phyloP scores from a whole-genome alignment of 1,140 invertebrate species.

The Drosophila rhopaloa region DNA sequence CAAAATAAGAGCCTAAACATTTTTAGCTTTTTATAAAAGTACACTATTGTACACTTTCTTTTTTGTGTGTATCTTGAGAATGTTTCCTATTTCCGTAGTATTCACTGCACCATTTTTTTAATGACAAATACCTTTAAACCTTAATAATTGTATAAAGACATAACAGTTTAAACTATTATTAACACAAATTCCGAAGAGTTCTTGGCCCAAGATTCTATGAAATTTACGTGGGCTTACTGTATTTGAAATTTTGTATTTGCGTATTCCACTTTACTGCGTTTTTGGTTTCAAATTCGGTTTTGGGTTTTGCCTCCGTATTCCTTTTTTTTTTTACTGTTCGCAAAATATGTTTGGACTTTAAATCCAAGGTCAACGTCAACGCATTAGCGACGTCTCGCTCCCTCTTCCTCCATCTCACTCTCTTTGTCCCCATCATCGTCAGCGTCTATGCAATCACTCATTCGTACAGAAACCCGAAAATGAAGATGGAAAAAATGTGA shows the following conservation, averaged over 20 bases:
- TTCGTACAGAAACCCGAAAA: constrained; percentile 31
- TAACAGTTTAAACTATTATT: neutral
- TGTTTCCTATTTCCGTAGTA: too few species aligned
- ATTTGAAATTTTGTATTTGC: constrained; percentile 15
- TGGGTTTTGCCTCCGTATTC: constrained; percentile 25
- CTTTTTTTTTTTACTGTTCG: constrained; percentile 12
- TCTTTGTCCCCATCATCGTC: neutral
- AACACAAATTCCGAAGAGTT: neutral
- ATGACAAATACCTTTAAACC: too few species aligned
- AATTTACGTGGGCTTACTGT: constrained; percentile 7
- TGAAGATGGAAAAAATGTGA: constrained; percentile 14
- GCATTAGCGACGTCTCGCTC: constrained; percentile 53
- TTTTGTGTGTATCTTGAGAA: too few species aligned
- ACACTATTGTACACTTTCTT: too few species aligned
- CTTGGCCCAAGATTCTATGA: neutral
- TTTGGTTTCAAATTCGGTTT: constrained; percentile 58
- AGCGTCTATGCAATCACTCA: constrained; percentile 65
- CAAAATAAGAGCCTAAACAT: too few species aligned
- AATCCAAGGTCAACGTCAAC: constrained; percentile 61
- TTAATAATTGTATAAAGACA: too few species aligned
- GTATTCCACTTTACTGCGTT: constrained; percentile 47
- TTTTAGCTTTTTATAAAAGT: too few species aligned
- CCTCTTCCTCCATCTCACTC: neutral
- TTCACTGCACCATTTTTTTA: too few species aligned
- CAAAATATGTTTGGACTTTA: constrained; percentile 61